Conservation (phyloP, 2,113 vertebrate species). For the Trogon melanurus region DNA sequence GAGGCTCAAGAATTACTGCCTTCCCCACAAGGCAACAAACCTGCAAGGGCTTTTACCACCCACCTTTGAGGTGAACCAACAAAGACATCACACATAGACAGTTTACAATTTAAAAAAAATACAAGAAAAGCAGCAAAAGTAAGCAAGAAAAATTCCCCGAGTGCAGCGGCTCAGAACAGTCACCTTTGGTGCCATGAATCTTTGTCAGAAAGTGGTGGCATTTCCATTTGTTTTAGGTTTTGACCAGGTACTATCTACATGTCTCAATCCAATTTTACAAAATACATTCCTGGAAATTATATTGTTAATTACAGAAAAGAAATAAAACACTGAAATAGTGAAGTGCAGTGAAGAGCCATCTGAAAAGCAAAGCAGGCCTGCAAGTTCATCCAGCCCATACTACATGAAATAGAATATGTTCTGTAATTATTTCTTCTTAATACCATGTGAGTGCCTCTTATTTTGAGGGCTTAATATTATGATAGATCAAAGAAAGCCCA, state of each 20-base stretch:
- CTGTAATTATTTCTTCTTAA: background rate
- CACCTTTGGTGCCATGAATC: accelerated
- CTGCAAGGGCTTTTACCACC: background rate
- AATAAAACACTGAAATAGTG: background rate
- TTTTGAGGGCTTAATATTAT: background rate
- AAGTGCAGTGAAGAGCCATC: background rate
- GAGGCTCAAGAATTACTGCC: background rate
- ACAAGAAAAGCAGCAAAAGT: background rate
- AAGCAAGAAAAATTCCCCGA: background rate
- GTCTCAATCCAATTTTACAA: background rate
- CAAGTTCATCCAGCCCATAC: background rate
- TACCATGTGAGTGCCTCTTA: background rate
- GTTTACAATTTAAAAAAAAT: background rate
- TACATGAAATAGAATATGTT: background rate
- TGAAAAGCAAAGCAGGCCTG: background rate
- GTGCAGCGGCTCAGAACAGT: background rate
- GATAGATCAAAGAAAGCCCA: background rate
- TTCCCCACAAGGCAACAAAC: accelerated
- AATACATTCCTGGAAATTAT: background rate
- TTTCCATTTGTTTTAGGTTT: background rate
- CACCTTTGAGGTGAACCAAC: background rate
- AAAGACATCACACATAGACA: background rate
- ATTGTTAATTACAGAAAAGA: background rate
- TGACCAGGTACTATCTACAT: background rate
- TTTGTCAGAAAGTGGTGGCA: background rate